Conservation (phyloP, 2,797 vertebrate genomes). For the Peromyscus attwateri region DNA sequence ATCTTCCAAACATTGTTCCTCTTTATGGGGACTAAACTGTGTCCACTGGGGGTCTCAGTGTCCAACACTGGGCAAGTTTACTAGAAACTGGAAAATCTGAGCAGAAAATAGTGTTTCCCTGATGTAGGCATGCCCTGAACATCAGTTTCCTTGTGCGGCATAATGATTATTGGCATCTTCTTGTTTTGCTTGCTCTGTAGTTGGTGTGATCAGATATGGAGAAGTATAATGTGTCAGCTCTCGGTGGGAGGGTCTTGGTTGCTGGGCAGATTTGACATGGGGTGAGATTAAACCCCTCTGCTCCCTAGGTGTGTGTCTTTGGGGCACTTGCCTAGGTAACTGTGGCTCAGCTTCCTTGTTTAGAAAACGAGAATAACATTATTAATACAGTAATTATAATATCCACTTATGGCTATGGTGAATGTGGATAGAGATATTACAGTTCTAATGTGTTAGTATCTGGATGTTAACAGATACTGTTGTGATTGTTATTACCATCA, state of each 20-base stretch:
- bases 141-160: background rate
- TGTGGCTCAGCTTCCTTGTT: background rate
- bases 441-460: background rate
- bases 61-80: background rate
- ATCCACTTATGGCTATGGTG: background rate
- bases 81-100: background rate
- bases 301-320: background rate
- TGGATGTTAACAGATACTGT: background rate
- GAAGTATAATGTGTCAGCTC: background rate
- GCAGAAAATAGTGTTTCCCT: background rate
- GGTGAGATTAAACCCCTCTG: background rate
- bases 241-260: fast-evolving
- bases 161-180: background rate
- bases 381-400: too few relatives aligned
- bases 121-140: background rate
- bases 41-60: background rate
- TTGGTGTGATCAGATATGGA: background rate
- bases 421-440: background rate
- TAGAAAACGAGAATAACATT: background rate
- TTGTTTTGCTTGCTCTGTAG: background rate
- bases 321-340: background rate
- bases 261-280: too few relatives aligned
- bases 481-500: too few relatives aligned
- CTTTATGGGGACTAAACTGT: background rate
- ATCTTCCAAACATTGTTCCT: background rate